A percentile compares a stretch with the other conserved stretches of the same genome.
phyloP scores from a whole-genome alignment of 1,140 invertebrate species.

The Protaetia brevitarsis region DNA sequence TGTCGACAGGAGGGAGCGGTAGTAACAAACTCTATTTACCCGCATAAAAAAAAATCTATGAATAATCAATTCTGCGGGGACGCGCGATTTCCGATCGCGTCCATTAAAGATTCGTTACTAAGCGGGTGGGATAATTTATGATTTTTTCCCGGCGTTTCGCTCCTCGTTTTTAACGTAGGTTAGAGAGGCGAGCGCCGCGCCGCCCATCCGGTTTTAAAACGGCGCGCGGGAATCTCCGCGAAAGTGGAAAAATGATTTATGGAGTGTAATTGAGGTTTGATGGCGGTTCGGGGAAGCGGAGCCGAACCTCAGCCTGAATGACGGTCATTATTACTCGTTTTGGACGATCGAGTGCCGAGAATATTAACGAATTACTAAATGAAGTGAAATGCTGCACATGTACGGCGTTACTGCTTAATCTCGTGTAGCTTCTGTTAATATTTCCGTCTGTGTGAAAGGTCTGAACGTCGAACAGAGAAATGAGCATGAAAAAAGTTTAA shows the following conservation, averaged over 20 bases:
- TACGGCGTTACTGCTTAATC: neutral
- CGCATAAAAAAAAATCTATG: slow-evolving; percentile 10
- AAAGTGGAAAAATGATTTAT: slow-evolving; percentile 18
- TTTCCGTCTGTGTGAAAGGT: no score
- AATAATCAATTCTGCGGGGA: slow-evolving; percentile 9
- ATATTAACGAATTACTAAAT: slow-evolving; percentile 15
- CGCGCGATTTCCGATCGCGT: slow-evolving; percentile 9
- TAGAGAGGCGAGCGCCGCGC: neutral
- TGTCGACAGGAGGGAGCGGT: slow-evolving; percentile 5
- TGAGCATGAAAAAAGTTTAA: no score
- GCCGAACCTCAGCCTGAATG: slow-evolving; percentile 1
- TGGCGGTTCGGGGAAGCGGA: neutral
- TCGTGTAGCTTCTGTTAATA: neutral
- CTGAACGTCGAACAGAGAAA: no score
- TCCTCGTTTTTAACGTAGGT: slow-evolving; percentile 12
- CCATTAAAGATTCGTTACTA: slow-evolving; percentile 13
- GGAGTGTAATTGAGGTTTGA: slow-evolving; percentile 15
- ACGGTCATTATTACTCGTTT: slow-evolving; percentile 12
- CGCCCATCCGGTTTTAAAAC: neutral
- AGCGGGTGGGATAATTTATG: slow-evolving; percentile 11
- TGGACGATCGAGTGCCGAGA: neutral
- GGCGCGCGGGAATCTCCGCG: neutral
- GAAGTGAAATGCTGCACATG: slow-evolving; percentile 3
- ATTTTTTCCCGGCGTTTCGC: slow-evolving; percentile 2
- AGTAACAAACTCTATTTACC: slow-evolving; percentile 16